Base-by-base conservation (phyloP, 2,113 vertebrate genomes). In the Oncorhynchus clarkii region DNA sequence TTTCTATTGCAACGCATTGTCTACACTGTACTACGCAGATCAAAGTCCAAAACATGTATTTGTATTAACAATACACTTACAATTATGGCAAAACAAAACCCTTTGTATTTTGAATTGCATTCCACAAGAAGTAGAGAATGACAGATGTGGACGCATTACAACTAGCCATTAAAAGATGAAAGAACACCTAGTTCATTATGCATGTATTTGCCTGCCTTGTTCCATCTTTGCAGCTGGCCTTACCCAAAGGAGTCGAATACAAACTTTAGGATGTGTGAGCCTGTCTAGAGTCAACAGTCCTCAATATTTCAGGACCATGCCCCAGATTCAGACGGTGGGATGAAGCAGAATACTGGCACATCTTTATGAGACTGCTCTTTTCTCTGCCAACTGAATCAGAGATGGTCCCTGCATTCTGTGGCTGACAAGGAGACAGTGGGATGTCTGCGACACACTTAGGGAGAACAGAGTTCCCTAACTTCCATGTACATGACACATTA, bases 271-370 rank as follows among this genome's bases (percentile, higher is more conserved):
- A 62, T 24, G 59, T 20, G 54, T 62, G 59, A 62, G 59, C 5
- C 59, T 2, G 59, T 13, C 18, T n/a, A 24, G n/a, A 8, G n/a
- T n/a, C 59, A 62, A 22, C 66, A 12, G 24, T 29, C 66, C 66
- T 82, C 45, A 78, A 81, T 85, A 77, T 81, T 86, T 84, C 72
- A 87, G 62, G 68, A 67, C 18, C 9, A 81, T 78, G 16, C 78
- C 78, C 69, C 71, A 71, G 75, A 77, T 68, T 62, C 20, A 62
- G 20, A 62, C 59, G 16, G 20, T 11, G 59, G 8, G n/a, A 62
- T 62, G n/a, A 62, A 62, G 59, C 5, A 22, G 59, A 60, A 60
- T n/a, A 60, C 59, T 62, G 59, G 16, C 24, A 62, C n/a, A 22
- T 2, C n/a, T 62, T 62, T 62, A 66, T 3, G 54, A 73, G 31